Percentiles rank a stretch among this genome's conserved stretches.
Evolutionary conservation across 2,797 vertebrate genomes (phyloP).

Genomic region (Loriculus beryllinus): DNA sequence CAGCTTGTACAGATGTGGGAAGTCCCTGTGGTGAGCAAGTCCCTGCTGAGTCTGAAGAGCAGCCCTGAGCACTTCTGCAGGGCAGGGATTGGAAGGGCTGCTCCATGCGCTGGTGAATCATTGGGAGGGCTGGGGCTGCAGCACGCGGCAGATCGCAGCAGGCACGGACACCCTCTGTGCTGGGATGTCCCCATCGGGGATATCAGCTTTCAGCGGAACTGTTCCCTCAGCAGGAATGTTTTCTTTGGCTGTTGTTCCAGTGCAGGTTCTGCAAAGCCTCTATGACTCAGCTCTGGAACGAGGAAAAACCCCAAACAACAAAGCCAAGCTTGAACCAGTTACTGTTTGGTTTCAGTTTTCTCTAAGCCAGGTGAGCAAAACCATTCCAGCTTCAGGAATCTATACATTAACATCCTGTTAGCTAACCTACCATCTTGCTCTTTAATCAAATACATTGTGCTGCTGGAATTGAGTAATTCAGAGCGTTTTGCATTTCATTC

Average conservation of each 20-base stretch:
- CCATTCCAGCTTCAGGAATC: neutral
- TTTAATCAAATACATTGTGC: neutral
- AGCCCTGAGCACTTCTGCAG: neutral
- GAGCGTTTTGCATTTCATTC: neutral
- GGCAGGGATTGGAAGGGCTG: neutral
- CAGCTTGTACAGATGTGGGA: neutral
- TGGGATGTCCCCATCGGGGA: neutral
- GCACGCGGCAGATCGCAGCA: rapidly evolving
- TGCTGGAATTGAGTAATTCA: neutral
- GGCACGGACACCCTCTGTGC: neutral
- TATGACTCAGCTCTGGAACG: neutral
- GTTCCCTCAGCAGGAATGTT: neutral
- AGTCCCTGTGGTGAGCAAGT: rapidly evolving
- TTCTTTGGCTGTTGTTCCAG: neutral
- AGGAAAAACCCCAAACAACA: neutral
- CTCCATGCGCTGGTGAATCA: rapidly evolving
- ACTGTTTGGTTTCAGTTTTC: neutral
- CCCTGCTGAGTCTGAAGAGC: neutral
- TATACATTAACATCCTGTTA: neutral
- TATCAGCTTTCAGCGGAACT: neutral
- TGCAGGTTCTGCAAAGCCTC: neutral
- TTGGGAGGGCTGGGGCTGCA: rapidly evolving
- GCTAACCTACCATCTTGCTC: neutral
- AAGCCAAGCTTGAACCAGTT: neutral
- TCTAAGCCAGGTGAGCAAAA: neutral